Percentiles rank a stretch among this genome's conserved stretches.
These are phyloP conservation scores for Platycheirus albimanus DNA, from an alignment of 2,888 invertebrate genomes.

Conservation along the genomic window DNA sequence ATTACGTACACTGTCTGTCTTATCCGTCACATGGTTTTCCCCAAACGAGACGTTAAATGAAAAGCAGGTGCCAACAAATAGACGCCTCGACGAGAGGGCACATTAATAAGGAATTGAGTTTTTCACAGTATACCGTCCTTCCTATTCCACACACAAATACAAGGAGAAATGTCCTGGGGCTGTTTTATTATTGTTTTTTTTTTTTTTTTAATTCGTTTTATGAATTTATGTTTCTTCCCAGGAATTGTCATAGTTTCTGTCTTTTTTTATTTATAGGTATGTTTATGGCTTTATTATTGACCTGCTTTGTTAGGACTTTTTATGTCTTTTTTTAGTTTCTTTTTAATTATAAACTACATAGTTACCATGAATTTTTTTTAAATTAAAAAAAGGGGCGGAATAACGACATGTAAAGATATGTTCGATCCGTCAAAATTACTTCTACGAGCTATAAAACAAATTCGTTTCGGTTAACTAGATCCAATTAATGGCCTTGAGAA, in stretches of 20 bases:
- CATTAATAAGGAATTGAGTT: conserved; percentile 59
- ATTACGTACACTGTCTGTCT: conserved; percentile 45
- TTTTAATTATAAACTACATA: neutral
- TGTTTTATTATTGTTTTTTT: neutral
- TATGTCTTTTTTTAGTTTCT: conserved; percentile 5
- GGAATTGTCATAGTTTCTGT: conserved; percentile 54
- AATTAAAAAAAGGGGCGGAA: no score
- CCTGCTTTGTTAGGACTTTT: conserved; percentile 41
- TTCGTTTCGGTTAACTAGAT: no score
- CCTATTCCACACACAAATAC: neutral
- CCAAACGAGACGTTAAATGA: conserved; percentile 56
- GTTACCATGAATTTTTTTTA: neutral
- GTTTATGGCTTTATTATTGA: conserved; percentile 63
- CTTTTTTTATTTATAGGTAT: conserved; percentile 48
- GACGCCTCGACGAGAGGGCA: conserved; percentile 54
- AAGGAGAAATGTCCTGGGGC: conserved; percentile 27
- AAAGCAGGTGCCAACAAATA: conserved; percentile 71
- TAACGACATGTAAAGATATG: no score
- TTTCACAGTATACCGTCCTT: no score
- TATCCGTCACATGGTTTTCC: conserved; percentile 50
- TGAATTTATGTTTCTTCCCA: conserved; percentile 52
- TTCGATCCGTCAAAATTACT: no score
- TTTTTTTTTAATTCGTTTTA: conserved; percentile 18
- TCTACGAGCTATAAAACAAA: no score
- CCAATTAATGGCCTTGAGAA: no score